Conservation (phyloP, 2,113 vertebrate genomes). For the Melanostigma gelatinosum region DNA sequence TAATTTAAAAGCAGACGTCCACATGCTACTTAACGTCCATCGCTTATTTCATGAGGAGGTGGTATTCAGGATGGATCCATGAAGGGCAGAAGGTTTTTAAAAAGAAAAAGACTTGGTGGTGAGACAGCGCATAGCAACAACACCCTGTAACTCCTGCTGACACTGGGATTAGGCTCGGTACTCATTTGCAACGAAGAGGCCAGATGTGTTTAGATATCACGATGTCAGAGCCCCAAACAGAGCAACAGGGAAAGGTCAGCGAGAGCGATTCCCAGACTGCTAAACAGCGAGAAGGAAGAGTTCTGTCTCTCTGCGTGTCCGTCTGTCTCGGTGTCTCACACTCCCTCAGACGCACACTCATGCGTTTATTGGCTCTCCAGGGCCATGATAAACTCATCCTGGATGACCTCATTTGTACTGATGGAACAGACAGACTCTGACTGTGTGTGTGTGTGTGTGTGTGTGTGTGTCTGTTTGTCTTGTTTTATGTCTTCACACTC, state of each 20-base stretch:
- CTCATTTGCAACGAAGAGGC: constrained; percentile 27
- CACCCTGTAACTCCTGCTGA: constrained; percentile 24
- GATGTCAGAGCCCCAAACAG: constrained; percentile 24
- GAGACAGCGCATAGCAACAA: constrained; percentile 10
- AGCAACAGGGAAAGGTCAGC: constrained; percentile 58
- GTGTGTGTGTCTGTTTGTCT: constrained; percentile 19
- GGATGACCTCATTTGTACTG: constrained; percentile 49
- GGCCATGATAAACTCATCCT: constrained; percentile 56
- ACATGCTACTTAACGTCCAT: constrained; percentile 14
- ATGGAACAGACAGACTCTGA: constrained; percentile 17
- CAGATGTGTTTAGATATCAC: constrained; percentile 30
- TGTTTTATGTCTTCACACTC: background rate
- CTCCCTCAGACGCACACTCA: background rate
- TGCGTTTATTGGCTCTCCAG: constrained; percentile 44
- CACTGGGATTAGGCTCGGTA: constrained; percentile 12
- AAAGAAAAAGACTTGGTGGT: constrained; percentile 11
- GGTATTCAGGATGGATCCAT: constrained; percentile 28
- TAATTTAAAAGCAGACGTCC: constrained; percentile 60
- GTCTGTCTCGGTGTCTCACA: constrained; percentile 9
- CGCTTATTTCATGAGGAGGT: constrained; percentile 32
- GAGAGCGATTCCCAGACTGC: constrained; percentile 67
- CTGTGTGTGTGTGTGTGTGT: constrained; percentile 10
- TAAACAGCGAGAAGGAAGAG: constrained; percentile 35
- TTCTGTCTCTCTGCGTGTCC: constrained; percentile 13
- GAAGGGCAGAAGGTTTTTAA: constrained; percentile 13